These are phyloP conservation scores for Grapholita molesta DNA, from an alignment of 1,140 invertebrate genomes.

Conservation along the genomic window DNA sequence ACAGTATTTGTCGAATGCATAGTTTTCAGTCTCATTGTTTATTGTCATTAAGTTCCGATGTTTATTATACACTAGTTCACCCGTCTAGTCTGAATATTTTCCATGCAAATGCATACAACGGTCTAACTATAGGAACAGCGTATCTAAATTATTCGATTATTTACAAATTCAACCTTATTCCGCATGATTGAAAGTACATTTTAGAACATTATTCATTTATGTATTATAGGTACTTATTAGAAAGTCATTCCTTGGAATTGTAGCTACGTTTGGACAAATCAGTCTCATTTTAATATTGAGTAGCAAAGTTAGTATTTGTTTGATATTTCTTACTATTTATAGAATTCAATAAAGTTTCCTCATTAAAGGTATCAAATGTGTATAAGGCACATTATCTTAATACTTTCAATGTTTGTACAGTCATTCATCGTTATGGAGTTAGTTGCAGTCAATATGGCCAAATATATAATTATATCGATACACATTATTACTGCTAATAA, in stretches of 20 bases:
- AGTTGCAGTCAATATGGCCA: no score
- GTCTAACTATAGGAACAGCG: neutral
- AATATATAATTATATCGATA: no score
- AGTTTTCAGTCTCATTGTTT: constrained; percentile 20
- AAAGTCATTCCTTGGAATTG: neutral
- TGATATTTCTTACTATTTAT: no score
- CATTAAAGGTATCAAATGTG: no score
- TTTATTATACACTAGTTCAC: constrained; percentile 41
- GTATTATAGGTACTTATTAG: neutral
- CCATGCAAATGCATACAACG: constrained; percentile 47
- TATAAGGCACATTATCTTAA: no score
- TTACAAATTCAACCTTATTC: neutral
- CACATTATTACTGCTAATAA: no score
- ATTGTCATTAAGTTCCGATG: constrained; percentile 34
- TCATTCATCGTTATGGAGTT: no score
- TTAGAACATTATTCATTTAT: neutral
- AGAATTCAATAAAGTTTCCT: no score
- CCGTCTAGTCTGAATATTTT: constrained; percentile 54
- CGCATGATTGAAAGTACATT: neutral
- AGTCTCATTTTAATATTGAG: neutral
- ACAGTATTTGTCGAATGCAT: neutral
- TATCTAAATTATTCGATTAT: neutral
- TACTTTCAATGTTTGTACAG: no score
- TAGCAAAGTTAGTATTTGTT: no score
- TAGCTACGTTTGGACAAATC: neutral